These are phyloP conservation scores for Zygogramma bicolorata DNA, from an alignment of 2,888 invertebrate species.

Conservation along the genomic window DNA sequence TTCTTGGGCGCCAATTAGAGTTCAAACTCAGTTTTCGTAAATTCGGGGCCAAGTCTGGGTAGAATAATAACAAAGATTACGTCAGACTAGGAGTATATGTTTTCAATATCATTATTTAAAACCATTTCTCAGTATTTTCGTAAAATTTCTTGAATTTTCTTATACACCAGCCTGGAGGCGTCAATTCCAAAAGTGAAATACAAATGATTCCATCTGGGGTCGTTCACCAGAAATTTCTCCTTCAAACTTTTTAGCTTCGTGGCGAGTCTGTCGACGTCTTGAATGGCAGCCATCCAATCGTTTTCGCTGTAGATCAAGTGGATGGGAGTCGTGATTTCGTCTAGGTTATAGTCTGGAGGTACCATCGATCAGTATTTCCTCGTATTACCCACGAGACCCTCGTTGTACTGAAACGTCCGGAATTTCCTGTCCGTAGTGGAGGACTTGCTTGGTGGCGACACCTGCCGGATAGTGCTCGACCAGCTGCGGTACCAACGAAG, in stretches of 20 bases:
- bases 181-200: constrained; percentile 60
- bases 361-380: constrained; percentile 56
- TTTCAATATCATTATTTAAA: too few species aligned
- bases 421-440: constrained; percentile 80
- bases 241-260: constrained; percentile 58
- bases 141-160: neutral
- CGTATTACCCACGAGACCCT: constrained; percentile 62
- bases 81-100: too few species aligned
- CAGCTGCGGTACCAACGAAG: constrained; percentile 51
- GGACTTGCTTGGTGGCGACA: constrained; percentile 74
- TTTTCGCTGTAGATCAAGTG: constrained; percentile 67
- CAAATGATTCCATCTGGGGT: constrained; percentile 60
- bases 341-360: constrained; percentile 66
- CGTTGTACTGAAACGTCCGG: constrained; percentile 74
- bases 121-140: neutral
- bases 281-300: constrained; percentile 68
- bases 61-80: too few species aligned
- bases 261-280: constrained; percentile 47
- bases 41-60: too few species aligned
- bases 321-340: constrained; percentile 64
- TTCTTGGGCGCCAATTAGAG: too few species aligned
- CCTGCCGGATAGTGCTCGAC: constrained; percentile 57
- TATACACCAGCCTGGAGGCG: constrained; percentile 51
- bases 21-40: too few species aligned
- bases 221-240: constrained; percentile 55